Percentiles rank a stretch among this genome's conserved stretches.
These are phyloP conservation scores for Phycodurus eques DNA, from an alignment of 2,113 vertebrate species.

Conservation along the genomic window DNA sequence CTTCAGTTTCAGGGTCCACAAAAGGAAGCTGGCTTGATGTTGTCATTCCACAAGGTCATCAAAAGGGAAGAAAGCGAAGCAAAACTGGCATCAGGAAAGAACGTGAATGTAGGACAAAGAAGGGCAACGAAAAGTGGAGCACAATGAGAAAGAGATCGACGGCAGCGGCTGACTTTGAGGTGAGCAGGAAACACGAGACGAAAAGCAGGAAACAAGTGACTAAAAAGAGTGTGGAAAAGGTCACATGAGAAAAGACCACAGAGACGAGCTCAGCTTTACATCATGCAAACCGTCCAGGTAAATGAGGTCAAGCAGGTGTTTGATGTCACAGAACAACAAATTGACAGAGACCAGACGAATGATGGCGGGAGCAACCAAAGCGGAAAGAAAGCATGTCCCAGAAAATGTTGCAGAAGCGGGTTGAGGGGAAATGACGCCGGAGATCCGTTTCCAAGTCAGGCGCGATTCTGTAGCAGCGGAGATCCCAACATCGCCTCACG, in stretches of 20 bases:
- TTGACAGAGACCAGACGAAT: slow-evolving; percentile 37
- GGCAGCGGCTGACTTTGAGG: slow-evolving; percentile 30
- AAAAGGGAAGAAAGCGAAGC: slow-evolving; percentile 27
- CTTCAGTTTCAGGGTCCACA: not conserved
- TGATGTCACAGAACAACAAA: slow-evolving; percentile 40
- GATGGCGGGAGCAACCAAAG: slow-evolving; percentile 16
- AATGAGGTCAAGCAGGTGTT: slow-evolving; percentile 60
- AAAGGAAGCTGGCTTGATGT: slow-evolving; percentile 18
- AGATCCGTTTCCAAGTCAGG: slow-evolving; percentile 36
- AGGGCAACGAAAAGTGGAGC: slow-evolving; percentile 62
- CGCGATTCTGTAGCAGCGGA: slow-evolving; percentile 29
- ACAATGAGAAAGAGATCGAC: slow-evolving; percentile 42
- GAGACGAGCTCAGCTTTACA: slow-evolving; percentile 35
- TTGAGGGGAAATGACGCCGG: slow-evolving; percentile 16
- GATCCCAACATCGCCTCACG: slow-evolving; percentile 30
- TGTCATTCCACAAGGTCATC: slow-evolving; percentile 39
- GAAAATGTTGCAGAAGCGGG: slow-evolving; percentile 9
- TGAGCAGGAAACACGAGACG: slow-evolving; percentile 14
- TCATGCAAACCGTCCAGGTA: slow-evolving; percentile 57
- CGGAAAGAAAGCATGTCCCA: not conserved
- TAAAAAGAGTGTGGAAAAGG: not conserved
- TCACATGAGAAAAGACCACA: slow-evolving; percentile 8
- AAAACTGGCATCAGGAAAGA: slow-evolving; percentile 30
- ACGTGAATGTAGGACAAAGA: slow-evolving; percentile 61
- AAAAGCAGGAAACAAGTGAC: not conserved